phyloP scores from a whole-genome alignment of 2,113 vertebrate genomes.

The Xyrauchen texanus region DNA sequence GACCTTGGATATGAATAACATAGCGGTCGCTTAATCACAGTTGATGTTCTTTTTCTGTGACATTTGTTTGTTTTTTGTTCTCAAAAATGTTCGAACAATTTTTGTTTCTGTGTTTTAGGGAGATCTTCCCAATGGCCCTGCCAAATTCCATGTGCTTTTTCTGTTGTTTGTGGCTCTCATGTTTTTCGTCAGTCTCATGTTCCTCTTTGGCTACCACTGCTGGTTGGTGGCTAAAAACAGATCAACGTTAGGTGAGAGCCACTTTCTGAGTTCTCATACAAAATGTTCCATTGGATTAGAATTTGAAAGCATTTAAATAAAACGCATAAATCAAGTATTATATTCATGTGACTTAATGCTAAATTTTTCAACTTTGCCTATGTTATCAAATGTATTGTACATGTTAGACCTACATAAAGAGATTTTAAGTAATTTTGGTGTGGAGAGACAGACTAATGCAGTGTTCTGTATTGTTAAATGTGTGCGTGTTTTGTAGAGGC shows the following conservation, averaged over 20 bases:
- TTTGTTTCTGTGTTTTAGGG: slow-evolving; percentile 72
- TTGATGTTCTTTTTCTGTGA: too few species aligned
- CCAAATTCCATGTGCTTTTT: slow-evolving; percentile 96
- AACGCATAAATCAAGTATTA: too few species aligned
- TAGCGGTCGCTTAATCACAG: too few species aligned
- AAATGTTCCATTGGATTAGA: not conserved
- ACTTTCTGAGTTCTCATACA: slow-evolving; percentile 1
- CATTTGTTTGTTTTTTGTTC: too few species aligned
- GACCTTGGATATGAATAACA: too few species aligned
- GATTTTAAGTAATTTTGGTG: too few species aligned
- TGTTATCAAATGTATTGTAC: too few species aligned
- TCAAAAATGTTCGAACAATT: too few species aligned
- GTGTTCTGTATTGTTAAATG: not conserved
- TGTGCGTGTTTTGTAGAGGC: slow-evolving; percentile 81
- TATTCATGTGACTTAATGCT: too few species aligned
- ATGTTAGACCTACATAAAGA: too few species aligned
- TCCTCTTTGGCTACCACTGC: slow-evolving; percentile 95
- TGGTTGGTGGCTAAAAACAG: slow-evolving; percentile 94
- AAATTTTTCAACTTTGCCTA: too few species aligned
- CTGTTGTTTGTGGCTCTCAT: slow-evolving; percentile 96
- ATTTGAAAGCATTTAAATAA: too few species aligned
- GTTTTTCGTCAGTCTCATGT: slow-evolving; percentile 97
- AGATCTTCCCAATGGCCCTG: slow-evolving; percentile 83
- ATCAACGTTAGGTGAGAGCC: slow-evolving; percentile 90
- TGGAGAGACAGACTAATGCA: not conserved